Evolutionary conservation across 1,140 invertebrate genomes (phyloP), one percentile per base, ranked within the genome.

Genomic region (Heliconius hewitsoni): DNA sequence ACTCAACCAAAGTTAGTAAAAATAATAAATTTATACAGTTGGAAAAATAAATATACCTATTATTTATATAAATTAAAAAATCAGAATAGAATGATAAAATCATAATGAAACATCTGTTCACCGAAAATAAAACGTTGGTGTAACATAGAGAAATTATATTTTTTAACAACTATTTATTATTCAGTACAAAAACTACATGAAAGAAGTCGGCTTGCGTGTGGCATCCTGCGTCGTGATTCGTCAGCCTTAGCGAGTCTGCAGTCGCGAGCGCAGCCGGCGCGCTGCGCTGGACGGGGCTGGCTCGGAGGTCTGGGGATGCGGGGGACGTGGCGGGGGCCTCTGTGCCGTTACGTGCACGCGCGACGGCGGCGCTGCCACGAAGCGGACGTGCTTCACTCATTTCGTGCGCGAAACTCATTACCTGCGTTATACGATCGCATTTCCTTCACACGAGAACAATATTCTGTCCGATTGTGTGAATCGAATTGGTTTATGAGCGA

Each of bases 331-430:
- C 87, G 88, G 91, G 92, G 90, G 84, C 81, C 85, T 85, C 84
- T 85, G 84, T 90, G 90, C 91, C 91, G 91, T 91, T 93, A 92
- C 91, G 90, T 90, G 91, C 90, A 89, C 89, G 86, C 87, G 90
- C 90, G 89, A 74, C 86, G 86, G 85, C 85, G 79, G 87, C 88
- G 83, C 80, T 91, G 93, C 91, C 93, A 94, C 93, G 93, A 93
- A 90, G 90, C 92, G 91, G 91, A 93, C 93, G 92, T 91, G 93
- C 91, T 94, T 94, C 93, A 92, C 91, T 93, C 93, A 94, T 90
- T 94, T 93, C 92, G 90, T 93, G 91, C 92, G 92, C 93, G 93
- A 94, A 94, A 93, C 92, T 93, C 89, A 88, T 90, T 93, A 92
- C 91, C 88, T 92, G 88, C 89, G 90, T 93, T 90, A 92, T 85